Conservation (phyloP, 2,113 vertebrate genomes). For the Oenanthe melanoleuca region DNA sequence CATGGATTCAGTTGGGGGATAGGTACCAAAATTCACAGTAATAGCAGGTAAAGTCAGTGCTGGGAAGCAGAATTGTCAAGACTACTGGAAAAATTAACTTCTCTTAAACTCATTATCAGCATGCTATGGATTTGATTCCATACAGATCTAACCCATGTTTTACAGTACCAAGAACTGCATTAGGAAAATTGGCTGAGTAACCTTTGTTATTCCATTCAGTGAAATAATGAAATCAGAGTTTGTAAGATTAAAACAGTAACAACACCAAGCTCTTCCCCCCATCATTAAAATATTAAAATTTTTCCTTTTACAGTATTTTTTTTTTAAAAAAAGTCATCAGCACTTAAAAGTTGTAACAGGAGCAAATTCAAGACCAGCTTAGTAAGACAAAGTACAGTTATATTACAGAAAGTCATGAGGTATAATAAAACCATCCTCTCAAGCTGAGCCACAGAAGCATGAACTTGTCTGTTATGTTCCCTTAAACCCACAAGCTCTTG, state of each 20-base stretch:
- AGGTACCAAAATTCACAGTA: slow-evolving; percentile 75
- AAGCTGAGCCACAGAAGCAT: slow-evolving; percentile 37
- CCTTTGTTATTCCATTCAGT: slow-evolving; percentile 5
- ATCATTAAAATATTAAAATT: slow-evolving; percentile 27
- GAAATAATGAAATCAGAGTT: slow-evolving; percentile 8
- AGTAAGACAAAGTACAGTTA: slow-evolving; percentile 54
- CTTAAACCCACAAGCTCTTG: slow-evolving; percentile 32
- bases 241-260: slow-evolving; percentile 31
- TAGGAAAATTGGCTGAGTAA: neutral
- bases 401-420: slow-evolving; percentile 58
- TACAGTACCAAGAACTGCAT: slow-evolving; percentile 40
- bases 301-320: slow-evolving; percentile 51
- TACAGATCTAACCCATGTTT: slow-evolving; percentile 1
- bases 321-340: slow-evolving; percentile 40
- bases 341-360: slow-evolving; percentile 42
- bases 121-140: slow-evolving; percentile 27
- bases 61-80: slow-evolving; percentile 42
- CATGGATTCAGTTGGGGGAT: slow-evolving; percentile 36
- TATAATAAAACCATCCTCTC: slow-evolving; percentile 66
- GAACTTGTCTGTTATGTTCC: neutral
- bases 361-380: slow-evolving; percentile 66
- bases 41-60: slow-evolving; percentile 60
- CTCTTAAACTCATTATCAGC: slow-evolving; percentile 28
- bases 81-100: slow-evolving; percentile 33
- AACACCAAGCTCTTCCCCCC: neutral